A percentile compares a stretch with the other conserved stretches of the same genome.
These are phyloP conservation scores for Chydorus sphaericus DNA, from an alignment of 2,888 invertebrate genomes.

Conservation along the genomic window DNA sequence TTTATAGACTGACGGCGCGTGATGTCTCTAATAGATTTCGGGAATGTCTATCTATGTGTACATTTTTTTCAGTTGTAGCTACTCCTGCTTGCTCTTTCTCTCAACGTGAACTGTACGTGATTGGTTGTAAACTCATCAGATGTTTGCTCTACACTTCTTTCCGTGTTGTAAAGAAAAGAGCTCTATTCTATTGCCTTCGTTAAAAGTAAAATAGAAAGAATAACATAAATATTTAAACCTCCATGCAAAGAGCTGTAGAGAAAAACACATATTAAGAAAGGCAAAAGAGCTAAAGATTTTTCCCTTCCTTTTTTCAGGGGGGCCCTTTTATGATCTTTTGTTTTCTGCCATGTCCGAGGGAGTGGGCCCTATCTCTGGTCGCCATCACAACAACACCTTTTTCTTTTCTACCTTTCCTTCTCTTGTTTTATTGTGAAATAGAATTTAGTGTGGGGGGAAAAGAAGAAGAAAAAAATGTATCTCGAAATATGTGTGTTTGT, in stretches of 20 bases:
- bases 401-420: not conserved
- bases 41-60: not conserved
- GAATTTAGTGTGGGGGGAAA: not conserved
- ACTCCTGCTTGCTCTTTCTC: not conserved
- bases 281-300: too few relatives aligned
- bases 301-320: not conserved
- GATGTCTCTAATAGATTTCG: not conserved
- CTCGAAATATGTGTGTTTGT: too few relatives aligned
- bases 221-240: too few relatives aligned
- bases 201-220: not conserved
- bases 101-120: too few relatives aligned
- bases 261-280: too few relatives aligned
- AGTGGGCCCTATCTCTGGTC: not conserved
- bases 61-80: not conserved
- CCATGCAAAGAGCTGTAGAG: too few relatives aligned
- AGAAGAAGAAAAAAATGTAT: too few relatives aligned
- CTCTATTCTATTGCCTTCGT: too few relatives aligned
- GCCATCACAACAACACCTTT: slow-evolving; percentile 5
- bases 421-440: not conserved
- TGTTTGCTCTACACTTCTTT: not conserved
- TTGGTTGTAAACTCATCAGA: slow-evolving; percentile 2
- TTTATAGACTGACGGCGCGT: slow-evolving; percentile 1
- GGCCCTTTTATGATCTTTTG: slow-evolving; percentile 1
- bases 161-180: too few relatives aligned
- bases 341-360: not conserved